These are phyloP conservation scores for Drosophila tropicalis DNA, from an alignment of 1,140 invertebrate species.

Conservation along the genomic window DNA sequence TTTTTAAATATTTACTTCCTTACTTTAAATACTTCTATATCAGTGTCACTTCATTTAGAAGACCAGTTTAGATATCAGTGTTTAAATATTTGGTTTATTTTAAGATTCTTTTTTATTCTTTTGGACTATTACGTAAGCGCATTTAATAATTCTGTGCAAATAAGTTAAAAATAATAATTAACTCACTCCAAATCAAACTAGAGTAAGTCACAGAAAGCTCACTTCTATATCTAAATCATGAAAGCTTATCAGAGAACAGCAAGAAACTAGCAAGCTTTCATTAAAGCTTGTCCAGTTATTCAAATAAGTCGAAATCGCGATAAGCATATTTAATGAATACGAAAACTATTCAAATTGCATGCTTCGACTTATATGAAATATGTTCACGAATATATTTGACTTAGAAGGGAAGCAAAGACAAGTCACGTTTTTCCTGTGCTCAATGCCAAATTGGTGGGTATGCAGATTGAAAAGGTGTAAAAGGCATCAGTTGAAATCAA, in stretches of 20 bases:
- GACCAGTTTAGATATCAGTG: not conserved
- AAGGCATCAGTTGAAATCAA: not conserved
- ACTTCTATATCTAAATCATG: conserved; percentile 36
- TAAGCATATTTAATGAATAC: conserved; percentile 31
- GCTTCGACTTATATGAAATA: conserved; percentile 40
- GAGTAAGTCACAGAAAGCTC: conserved; percentile 8
- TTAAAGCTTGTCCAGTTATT: conserved; percentile 45
- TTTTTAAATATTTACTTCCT: too few species aligned
- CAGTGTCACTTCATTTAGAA: not conserved
- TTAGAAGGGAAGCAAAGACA: conserved; percentile 38
- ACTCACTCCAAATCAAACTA: conserved; percentile 27
- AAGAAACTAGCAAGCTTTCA: conserved; percentile 35
- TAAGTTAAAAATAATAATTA: conserved; percentile 55
- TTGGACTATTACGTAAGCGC: conserved; percentile 2
- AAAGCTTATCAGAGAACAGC: conserved; percentile 42
- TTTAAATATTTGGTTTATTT: not conserved
- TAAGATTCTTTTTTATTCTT: not conserved
- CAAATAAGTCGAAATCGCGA: conserved; percentile 48
- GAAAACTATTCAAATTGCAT: conserved; percentile 34
- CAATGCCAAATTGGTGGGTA: conserved; percentile 56
- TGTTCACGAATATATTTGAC: conserved; percentile 37
- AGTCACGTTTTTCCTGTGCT: conserved; percentile 66
- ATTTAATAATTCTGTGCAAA: conserved; percentile 16
- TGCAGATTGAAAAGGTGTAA: conserved; percentile 48
- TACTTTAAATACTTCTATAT: too few species aligned